These are phyloP conservation scores for Ambastaia sidthimunki DNA, from an alignment of 2,797 vertebrate genomes.

Conservation along the genomic window DNA sequence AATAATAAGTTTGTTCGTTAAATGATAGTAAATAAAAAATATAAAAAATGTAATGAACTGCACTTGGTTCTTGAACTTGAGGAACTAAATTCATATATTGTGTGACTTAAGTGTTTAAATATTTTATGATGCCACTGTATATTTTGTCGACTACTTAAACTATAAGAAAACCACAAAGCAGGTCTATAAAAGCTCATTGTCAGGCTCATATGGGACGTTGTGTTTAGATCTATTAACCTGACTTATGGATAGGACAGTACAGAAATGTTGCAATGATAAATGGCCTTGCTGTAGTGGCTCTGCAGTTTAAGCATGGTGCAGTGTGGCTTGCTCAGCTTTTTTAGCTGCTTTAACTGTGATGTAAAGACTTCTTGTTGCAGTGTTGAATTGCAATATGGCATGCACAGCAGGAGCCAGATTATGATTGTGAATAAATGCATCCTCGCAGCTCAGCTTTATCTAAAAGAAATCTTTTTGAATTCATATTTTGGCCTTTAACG, in stretches of 20 bases:
- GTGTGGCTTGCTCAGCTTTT: background rate
- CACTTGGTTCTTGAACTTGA: too few relatives aligned
- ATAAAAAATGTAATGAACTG: too few relatives aligned
- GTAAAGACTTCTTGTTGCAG: too few relatives aligned
- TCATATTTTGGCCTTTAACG: background rate
- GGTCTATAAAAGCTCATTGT: background rate
- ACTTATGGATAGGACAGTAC: background rate
- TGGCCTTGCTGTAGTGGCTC: background rate
- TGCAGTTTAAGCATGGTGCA: background rate
- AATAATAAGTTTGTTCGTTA: too few relatives aligned
- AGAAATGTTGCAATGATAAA: background rate
- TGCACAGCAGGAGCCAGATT: conserved; percentile 2
- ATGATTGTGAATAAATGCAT: conserved; percentile 16
- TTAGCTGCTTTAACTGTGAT: too few relatives aligned
- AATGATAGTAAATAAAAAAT: too few relatives aligned
- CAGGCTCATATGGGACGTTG: background rate
- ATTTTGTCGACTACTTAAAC: background rate
- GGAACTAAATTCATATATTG: too few relatives aligned
- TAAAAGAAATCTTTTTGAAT: conserved; percentile 8
- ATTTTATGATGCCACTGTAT: background rate
- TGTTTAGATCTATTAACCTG: background rate
- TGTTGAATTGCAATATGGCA: conserved; percentile 1
- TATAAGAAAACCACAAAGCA: background rate
- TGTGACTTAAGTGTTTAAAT: background rate
- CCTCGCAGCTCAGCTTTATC: background rate